Base-by-base conservation (phyloP, 2,113 vertebrate genomes). In the Amphilophus citrinellus region DNA sequence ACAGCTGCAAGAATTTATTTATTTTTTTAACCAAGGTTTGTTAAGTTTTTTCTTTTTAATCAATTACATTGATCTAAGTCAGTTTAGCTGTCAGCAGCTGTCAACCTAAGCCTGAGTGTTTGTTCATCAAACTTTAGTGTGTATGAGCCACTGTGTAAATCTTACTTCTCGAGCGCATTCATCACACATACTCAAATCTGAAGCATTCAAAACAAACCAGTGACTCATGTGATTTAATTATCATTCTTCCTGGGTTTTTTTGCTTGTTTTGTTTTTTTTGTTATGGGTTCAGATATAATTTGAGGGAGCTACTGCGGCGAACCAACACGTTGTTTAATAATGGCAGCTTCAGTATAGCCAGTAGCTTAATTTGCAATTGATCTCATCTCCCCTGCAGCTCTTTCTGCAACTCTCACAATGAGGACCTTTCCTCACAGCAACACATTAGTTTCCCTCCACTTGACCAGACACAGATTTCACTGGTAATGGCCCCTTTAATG, bases 371-470 rank as follows among this genome's bases (percentile, higher is more conserved):
- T 80, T 89, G 80, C 77, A 82, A 88, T 86, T 80, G 85, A 92
- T 90, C 82, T 60, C 73, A 76, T 87, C 60, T 87, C 79, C 32
- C 35, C 59, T 73, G 22, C 15, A 9, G 32, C 76, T 87, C 77
- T 79, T 30, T 79, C 83, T 79, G 63, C 81, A 86, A 22, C 53
- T 63, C 56, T 86, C 80, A 81, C 83, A 88, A 73, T 58, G 62
- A 93, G 81, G 83, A 76, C 61, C 84, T 91, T 89, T 87, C 73
- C 68, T 91, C 87, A 92, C 66, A 87, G 59, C 68, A 75, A 90
- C 89, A 91, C 92, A 93, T 94, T 92, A 77, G 81, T 85, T 90
- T 91, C 71, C 87, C 83, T 89, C 86, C 86, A 91, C 87, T 83
- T 90, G 88, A 91, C 86, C 87, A 88, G 88, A 93, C 85, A 86